Base-by-base conservation (phyloP, 2,888 invertebrate species). In the Synergus laeviventris region DNA sequence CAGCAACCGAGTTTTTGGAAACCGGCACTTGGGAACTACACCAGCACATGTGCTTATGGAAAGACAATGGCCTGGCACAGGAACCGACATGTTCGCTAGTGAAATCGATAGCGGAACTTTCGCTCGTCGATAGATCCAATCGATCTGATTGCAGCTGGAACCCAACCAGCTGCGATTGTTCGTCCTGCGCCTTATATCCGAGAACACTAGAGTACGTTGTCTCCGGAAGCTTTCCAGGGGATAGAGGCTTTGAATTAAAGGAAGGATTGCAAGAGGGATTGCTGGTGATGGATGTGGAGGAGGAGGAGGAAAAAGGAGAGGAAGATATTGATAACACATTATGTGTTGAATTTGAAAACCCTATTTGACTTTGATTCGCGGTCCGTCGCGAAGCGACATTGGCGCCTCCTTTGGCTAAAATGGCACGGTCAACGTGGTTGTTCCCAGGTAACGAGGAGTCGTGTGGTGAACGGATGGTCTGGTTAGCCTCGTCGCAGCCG, bases 41-140 rank as follows among this genome's bases (percentile, higher is more conserved):
- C 88, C 89, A 89, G 81, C 91, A 91, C 84, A 91, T 83, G 78
- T 89, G 83, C 74, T 87, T 87, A 82, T 91, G 91, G 77, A 89
- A 90, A 62, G 91, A 90, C 77, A 87, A 80, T 31, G 88, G 85
- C 77, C 90, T 85, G 49, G 91, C 91, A 85, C 91, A 91, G 62
- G 70, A 70, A 16, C 45, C 36, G 31, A 45, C 45, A 70, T 54
- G 8, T 45, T 45, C 74, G 36, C 62, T 76, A 62, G 45, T 61
- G 12, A 79, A 79, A 54, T 75, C 76, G 60, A 42, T 45, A 21
- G 75, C 74, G 39, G 14, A 70, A 24, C 80, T 62, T 77, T 77
- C 24, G 80, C 76, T 45, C 77, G 74, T n/a, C 74, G 81, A 70
- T 64, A 62, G 76, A 42, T 73, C 73, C 39, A 36, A 42, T 62